Evolutionary conservation across 2,797 vertebrate genomes (phyloP).

Genomic region (Petrocephalus sullivani): DNA sequence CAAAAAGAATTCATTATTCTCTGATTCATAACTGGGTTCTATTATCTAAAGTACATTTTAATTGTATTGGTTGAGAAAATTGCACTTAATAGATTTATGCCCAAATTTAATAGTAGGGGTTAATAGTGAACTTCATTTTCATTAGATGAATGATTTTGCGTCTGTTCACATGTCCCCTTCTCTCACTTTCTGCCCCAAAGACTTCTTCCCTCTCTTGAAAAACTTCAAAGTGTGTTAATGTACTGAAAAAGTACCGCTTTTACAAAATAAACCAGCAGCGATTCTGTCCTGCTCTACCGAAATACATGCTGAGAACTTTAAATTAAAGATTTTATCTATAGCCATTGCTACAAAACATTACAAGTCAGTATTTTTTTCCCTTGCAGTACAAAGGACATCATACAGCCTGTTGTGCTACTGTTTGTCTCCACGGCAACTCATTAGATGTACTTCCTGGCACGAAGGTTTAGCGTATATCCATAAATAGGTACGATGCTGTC

Average conservation of each 20-base stretch:
- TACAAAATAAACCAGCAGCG: background rate
- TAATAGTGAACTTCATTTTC: background rate
- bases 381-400: background rate
- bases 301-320: background rate
- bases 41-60: background rate
- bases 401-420: background rate
- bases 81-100: background rate
- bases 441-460: background rate
- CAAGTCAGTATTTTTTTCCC: background rate
- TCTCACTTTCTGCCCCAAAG: background rate
- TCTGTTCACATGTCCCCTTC: background rate
- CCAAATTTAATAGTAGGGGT: background rate
- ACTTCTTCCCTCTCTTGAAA: background rate
- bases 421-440: background rate
- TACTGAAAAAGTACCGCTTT: background rate
- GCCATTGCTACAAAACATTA: background rate
- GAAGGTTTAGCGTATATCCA: background rate
- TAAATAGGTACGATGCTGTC: background rate
- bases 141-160: background rate
- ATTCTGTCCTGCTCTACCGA: background rate
- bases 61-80: background rate
- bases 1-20: background rate
- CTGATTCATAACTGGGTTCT: background rate
- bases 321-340: background rate
- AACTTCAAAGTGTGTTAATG: background rate